Evolutionary conservation across 2,113 vertebrate species (phyloP), one percentile per base, ranked within the genome.

Genomic region (Limanda limanda): DNA sequence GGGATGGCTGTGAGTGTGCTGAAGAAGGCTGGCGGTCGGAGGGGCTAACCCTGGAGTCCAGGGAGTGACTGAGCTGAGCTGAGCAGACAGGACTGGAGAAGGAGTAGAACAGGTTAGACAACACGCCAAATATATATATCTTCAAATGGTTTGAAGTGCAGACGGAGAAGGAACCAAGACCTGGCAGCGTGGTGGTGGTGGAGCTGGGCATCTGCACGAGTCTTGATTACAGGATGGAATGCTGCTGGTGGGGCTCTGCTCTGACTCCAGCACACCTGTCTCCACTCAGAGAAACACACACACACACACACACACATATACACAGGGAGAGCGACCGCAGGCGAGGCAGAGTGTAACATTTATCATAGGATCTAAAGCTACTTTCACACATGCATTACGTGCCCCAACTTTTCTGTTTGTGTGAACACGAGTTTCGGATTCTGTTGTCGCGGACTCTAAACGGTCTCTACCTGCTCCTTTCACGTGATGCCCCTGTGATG

Each of bases 181-280:
- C 18, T 52, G 51, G 51, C 51, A 52, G 51, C 7, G 51, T 52
- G 51, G 51, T 52, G 20, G 51, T n/a, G 51, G 51, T 11, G 12
- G 21, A 3, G 52, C 52, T 55, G 52, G n/a, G 52, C 21, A 55
- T 55, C 52, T 55, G 52, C 8, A 55, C 10, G 11, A 23, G 21
- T 55, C 60, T 62, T 62, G 35, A 40, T 62, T 40, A 62, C 52
- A 55, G 21, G 52, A 55, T 62, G 35, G 60, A 40, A 13, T 62
- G 58, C 58, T 12, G 58, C 27, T 60, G 58, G 18, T 60, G 58
- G 31, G 27, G 57, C 17, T 31, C 57, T n/a, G 58, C 58, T n/a
- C 58, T 37, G 58, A 37, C 27, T 60, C 27, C 18, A 37, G 20
- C 58, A 37, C 58, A 60, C 58, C 27, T 60, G 58, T 60, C 58